Evolutionary conservation across 2,113 vertebrate species (phyloP).

Genomic region (Notechis scutatus): DNA sequence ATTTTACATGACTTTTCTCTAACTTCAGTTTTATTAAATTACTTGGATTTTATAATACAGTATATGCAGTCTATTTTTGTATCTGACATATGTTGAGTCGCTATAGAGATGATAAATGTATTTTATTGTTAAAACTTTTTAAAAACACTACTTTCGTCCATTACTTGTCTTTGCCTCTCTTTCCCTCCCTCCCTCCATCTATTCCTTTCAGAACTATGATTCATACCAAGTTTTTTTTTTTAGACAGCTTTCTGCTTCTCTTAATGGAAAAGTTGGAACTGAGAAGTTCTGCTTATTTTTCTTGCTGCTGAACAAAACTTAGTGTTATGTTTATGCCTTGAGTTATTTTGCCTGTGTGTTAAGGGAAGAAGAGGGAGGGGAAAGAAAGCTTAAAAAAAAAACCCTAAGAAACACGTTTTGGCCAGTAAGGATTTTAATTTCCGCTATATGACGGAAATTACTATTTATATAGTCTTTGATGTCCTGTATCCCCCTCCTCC

Average conservation of each 20-base stretch:
- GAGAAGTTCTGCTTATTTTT: background rate
- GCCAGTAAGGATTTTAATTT: constrained; percentile 49
- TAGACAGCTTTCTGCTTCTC: background rate
- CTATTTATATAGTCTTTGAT: constrained; percentile 61
- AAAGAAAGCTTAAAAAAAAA: constrained; percentile 23
- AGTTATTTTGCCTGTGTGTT: constrained; percentile 32
- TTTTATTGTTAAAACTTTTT: background rate
- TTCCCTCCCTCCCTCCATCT: background rate
- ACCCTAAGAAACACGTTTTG: constrained; percentile 61
- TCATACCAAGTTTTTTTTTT: accelerated
- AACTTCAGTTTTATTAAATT: background rate
- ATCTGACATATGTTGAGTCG: background rate
- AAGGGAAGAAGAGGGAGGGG: no score
- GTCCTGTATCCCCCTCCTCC: constrained; percentile 32
- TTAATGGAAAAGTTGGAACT: background rate
- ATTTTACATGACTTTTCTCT: background rate
- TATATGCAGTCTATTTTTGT: background rate
- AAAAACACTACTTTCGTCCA: background rate
- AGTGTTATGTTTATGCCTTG: constrained; percentile 24
- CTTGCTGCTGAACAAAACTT: background rate
- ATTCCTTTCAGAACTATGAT: background rate
- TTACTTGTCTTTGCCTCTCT: background rate
- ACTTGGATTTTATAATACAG: background rate
- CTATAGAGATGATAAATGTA: background rate
- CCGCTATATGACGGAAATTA: constrained; percentile 74